phyloP scores from a whole-genome alignment of 2,113 vertebrate species.

The Psammodynastes pulverulentus region DNA sequence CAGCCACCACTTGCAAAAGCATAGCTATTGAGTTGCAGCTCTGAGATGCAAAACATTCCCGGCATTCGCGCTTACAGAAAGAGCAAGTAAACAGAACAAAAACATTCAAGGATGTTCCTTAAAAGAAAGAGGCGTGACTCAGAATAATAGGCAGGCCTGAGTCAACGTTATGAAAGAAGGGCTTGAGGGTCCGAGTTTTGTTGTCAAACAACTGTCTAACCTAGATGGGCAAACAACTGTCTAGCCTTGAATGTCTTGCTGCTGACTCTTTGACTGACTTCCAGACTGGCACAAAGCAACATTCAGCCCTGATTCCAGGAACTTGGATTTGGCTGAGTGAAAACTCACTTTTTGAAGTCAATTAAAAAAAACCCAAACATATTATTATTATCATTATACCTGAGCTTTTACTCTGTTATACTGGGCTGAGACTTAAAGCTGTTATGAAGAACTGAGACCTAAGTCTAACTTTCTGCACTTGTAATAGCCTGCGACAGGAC shows the following conservation, averaged over 20 bases:
- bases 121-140: not conserved
- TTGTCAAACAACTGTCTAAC: not conserved
- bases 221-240: not conserved
- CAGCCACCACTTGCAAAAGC: not conserved
- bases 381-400: not conserved
- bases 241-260: not conserved
- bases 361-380: not conserved
- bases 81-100: not conserved
- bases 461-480: not conserved
- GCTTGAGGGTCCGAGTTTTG: not conserved
- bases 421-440: not conserved
- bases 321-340: not conserved
- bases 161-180: not conserved
- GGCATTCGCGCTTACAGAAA: not conserved
- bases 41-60: not conserved
- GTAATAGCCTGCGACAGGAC: not conserved
- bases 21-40: not conserved
- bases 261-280: not conserved
- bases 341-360: not conserved
- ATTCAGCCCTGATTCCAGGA: not conserved
- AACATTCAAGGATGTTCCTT: not conserved
- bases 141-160: not conserved
- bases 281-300: not conserved
- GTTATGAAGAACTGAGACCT: not conserved
- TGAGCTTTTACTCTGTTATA: not conserved